Evolutionary conservation across 2,113 vertebrate species (phyloP), one percentile per base, ranked within the genome.

Genomic region (Australoheros scitulus): DNA sequence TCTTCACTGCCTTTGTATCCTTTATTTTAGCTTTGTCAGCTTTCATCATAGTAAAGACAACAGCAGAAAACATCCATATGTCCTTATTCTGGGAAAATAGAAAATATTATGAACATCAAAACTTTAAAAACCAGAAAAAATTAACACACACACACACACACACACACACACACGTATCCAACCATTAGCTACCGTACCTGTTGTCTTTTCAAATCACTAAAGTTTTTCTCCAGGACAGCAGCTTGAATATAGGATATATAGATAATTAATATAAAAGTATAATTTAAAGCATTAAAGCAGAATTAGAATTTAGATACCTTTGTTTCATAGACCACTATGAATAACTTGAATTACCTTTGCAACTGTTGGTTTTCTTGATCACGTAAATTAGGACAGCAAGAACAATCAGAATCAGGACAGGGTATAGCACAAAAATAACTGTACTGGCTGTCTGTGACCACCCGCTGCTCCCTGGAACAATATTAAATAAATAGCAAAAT

Each of bases 261-360:
- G 3, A 9, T 50, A 11, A 52, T 3, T 0, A 24, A 43, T 20
- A 14, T 6, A 11, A 0, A 24, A 34, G 32, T 34, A 34, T 6
- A 34, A 6, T 34, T 34, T 34, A 34, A 34, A 34, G 3, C 26
- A 26, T 26, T 26, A 26, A 26, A 26, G 3, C 26, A 26, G 3
- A 26, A 26, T 26, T 26, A 26, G 2, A 26, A 26, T 26, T 26
- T 2, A 26, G 1, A 34, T 43, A 34, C 20, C 1, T 43, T 43
- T 43, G 11, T 43, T 43, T 43, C 20, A 43, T 65, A 65, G 36
- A 1, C 34, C 3, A 65, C 1, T 24, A 26, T 3, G 26, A 26
- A 26, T 26, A 26, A 3, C 26, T 26, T 26, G 13, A 61, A 8
- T 79, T 56, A 91, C 88, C 86, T n/a, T 14, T 47, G 55, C 81